Evolutionary conservation across 2,797 vertebrate species (phyloP).

Genomic region (Limosa lapponica): DNA sequence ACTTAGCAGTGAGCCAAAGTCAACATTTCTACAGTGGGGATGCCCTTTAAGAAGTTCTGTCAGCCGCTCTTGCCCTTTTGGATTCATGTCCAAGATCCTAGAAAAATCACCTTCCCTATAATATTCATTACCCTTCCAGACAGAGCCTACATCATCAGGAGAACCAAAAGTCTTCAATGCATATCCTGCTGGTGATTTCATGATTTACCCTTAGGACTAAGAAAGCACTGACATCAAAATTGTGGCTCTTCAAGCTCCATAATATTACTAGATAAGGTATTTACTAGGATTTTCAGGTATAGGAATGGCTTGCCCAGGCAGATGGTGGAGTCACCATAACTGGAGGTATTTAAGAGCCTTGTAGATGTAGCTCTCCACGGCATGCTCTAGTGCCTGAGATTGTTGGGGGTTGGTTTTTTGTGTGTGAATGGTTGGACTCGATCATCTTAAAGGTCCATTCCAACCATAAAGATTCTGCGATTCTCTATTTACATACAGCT

Average conservation of each 20-base stretch:
- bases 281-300: not conserved
- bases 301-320: too few species aligned
- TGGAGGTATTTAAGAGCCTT: too few species aligned
- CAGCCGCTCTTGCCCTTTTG: not conserved
- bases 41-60: not conserved
- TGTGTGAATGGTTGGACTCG: too few species aligned
- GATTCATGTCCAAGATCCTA: not conserved
- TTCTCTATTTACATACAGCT: not conserved
- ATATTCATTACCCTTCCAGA: not conserved
- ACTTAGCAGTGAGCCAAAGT: constrained; percentile 1
- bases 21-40: constrained; percentile 23
- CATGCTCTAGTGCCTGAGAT: too few species aligned
- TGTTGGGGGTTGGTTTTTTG: too few species aligned
- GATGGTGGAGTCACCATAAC: too few species aligned
- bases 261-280: not conserved
- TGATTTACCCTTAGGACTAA: not conserved
- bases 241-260: not conserved
- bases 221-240: not conserved
- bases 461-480: too few species aligned
- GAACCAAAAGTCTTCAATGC: not conserved
- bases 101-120: not conserved
- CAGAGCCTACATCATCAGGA: not conserved
- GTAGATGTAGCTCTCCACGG: too few species aligned
- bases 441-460: too few species aligned
- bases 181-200: not conserved